Conservation (phyloP, 2,113 vertebrate genomes). For the Paratilapia polleni region DNA sequence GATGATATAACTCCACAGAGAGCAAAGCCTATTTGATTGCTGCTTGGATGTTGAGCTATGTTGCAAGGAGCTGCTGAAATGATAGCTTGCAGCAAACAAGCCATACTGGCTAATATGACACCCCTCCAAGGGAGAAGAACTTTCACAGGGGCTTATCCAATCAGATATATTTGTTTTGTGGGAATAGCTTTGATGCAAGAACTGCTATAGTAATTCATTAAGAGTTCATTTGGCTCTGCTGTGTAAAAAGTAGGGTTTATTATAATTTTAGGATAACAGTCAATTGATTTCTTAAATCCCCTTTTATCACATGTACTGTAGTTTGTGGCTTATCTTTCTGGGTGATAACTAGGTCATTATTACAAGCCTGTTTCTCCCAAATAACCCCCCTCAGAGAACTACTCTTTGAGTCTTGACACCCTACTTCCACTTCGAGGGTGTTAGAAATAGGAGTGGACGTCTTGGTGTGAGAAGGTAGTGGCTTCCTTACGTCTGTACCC, state of each 20-base stretch:
- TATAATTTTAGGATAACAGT: neutral
- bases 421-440: slow-evolving; percentile 44
- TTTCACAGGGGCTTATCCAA: slow-evolving; percentile 66
- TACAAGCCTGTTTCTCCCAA: slow-evolving; percentile 15
- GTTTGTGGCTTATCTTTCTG: neutral
- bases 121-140: slow-evolving; percentile 17
- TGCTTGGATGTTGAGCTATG: slow-evolving; percentile 73
- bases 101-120: slow-evolving; percentile 57
- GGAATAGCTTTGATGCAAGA: slow-evolving; percentile 39
- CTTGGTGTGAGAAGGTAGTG: slow-evolving; percentile 57
- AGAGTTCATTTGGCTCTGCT: neutral
- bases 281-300: neutral
- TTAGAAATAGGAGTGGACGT: slow-evolving; percentile 79
- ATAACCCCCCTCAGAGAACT: slow-evolving; percentile 7
- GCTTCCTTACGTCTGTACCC: slow-evolving; percentile 74
- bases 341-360: slow-evolving; percentile 10
- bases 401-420: slow-evolving; percentile 27
- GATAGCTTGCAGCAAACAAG: slow-evolving; percentile 67
- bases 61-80: slow-evolving; percentile 63
- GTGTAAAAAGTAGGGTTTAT: neutral
- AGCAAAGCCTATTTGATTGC: slow-evolving; percentile 69
- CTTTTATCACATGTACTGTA: neutral
- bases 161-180: slow-evolving; percentile 52
- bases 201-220: neutral
- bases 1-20: slow-evolving; percentile 40